A percentile compares a stretch with the other conserved stretches of the same genome.
These are phyloP conservation scores for Sminthurinus signatus DNA, from an alignment of 1,140 invertebrate genomes.

Conservation along the genomic window DNA sequence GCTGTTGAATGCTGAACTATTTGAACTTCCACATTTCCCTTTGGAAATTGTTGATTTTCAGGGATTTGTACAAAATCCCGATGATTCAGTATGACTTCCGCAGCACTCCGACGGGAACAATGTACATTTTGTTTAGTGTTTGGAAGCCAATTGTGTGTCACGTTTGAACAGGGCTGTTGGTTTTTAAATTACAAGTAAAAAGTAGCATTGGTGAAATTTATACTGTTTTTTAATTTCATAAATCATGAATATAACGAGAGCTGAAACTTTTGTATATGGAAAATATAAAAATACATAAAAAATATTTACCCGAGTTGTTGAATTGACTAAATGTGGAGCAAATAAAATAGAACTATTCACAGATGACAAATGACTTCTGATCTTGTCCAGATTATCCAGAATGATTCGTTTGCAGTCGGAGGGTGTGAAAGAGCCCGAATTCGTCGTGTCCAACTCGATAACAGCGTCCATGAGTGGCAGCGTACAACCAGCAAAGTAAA, in stretches of 20 bases:
- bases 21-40: no score
- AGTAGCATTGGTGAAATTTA: no score
- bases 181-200: no score
- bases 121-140: slow-evolving; percentile 45
- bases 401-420: not conserved
- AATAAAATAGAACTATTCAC: slow-evolving; percentile 1
- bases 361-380: not conserved
- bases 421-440: no score
- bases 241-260: no score
- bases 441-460: no score
- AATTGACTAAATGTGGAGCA: slow-evolving; percentile 1
- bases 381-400: not conserved
- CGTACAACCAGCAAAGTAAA: slow-evolving; percentile 18
- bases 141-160: slow-evolving; percentile 42
- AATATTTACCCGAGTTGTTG: not conserved
- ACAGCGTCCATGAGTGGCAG: not conserved
- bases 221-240: no score
- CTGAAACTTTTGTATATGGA: no score
- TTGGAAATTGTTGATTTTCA: no score
- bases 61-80: slow-evolving; percentile 19
- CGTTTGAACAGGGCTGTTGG: no score
- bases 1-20: no score
- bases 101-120: slow-evolving; percentile 34
- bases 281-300: no score
- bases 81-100: slow-evolving; percentile 34